Evolutionary conservation across 1,140 invertebrate genomes (phyloP), one percentile per base, ranked within the genome.

Genomic region (Dinothrombium tinctorium): DNA sequence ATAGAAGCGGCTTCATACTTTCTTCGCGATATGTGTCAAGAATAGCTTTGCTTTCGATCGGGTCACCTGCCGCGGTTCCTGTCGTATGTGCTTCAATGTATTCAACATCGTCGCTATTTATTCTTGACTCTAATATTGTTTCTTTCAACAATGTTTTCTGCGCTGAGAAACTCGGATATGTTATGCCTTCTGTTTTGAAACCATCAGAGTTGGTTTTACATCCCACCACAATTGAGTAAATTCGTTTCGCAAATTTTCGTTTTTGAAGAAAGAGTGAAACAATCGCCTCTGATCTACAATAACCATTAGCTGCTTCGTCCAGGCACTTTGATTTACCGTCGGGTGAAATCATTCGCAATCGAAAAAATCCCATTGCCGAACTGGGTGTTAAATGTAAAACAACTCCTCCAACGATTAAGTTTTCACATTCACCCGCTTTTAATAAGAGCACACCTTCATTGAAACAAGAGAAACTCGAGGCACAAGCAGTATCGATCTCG

Each of bases 161-260:
- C 25, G 53, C 37, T 9, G 5, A 22, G 5, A 12, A 17, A 5
- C 20, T 28, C 14, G 44, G 44, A 24, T 41, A 46, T 7, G 33
- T 40, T 3, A 46, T 46, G 6, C 65, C 66, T 20, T 35, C 33
- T 15, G 66, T 67, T 63, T 94, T 95, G 58, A 71, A 62, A 0
- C 82, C 89, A 55, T 95, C 87, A 1, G 72, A 76, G 55, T 94
- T 95, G 11, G 68, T 74, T 55, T 74, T 76, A 0, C 76, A 71
- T 52, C 83, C 75, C n/a, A 89, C 44, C 40, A 69, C 44, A 4
- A 56, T 60, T 11, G 61, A 60, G 50, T 67, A 70, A 22, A 62
- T 56, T n/a, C 52, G 57, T 19, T 62, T 62, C 46, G 26, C 26
- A 28, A 8, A 7, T 28, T 28, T 28, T 28, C 26, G 26, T 28